These are phyloP conservation scores for Festucalex cinctus DNA, from an alignment of 2,113 vertebrate species.

Conservation along the genomic window DNA sequence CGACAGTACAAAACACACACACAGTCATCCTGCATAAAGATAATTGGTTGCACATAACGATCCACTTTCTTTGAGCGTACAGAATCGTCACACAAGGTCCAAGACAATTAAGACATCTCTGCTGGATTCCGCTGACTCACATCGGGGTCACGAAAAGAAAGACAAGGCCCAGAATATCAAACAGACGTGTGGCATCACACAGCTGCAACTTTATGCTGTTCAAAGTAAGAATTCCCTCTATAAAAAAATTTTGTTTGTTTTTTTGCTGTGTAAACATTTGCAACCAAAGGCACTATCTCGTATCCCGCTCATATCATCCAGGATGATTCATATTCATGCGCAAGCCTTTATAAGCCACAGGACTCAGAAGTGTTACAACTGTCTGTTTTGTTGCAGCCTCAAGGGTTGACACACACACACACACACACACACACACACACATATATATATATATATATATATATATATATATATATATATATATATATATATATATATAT, in stretches of 20 bases:
- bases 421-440: too few relatives aligned
- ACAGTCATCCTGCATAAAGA: constrained; percentile 5
- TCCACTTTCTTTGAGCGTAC: constrained; percentile 13
- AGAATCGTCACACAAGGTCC: constrained; percentile 20
- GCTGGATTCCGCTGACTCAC: constrained; percentile 7
- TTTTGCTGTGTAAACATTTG: constrained; percentile 61
- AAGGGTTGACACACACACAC: too few relatives aligned
- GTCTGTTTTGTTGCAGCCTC: constrained; percentile 18
- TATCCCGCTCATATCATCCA: constrained; percentile 5
- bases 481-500: too few relatives aligned
- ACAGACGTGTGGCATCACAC: constrained; percentile 34
- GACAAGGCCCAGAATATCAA: constrained; percentile 35
- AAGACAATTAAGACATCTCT: neutral
- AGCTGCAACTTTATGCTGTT: constrained; percentile 28
- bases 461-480: too few relatives aligned
- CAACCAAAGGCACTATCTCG: constrained; percentile 69
- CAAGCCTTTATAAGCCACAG: neutral
- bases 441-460: too few relatives aligned
- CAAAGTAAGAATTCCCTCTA: constrained; percentile 50
- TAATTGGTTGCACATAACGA: constrained; percentile 1
- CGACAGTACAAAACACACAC: constrained; percentile 27
- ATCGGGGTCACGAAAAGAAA: constrained; percentile 7
- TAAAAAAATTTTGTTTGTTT: constrained; percentile 55
- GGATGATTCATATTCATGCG: neutral
- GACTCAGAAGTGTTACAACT: neutral